Conservation (phyloP, 2,113 vertebrate species). For the Girardinichthys multiradiatus region DNA sequence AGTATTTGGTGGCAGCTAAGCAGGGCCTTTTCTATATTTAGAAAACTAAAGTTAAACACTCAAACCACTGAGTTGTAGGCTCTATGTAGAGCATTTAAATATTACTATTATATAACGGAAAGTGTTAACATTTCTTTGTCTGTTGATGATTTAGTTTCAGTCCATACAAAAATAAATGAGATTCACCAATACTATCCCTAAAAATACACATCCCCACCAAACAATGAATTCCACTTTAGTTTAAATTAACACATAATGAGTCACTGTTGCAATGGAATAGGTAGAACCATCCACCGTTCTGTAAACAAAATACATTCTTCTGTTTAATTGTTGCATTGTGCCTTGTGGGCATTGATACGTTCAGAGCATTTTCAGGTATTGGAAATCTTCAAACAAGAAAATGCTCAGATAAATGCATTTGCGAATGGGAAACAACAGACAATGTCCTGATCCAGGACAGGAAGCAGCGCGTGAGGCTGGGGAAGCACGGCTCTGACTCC, state of each 20-base stretch:
- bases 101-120: not conserved
- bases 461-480: too few relatives aligned
- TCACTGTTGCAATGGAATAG: not conserved
- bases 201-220: not conserved
- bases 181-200: not conserved
- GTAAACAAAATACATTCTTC: not conserved
- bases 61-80: too few relatives aligned
- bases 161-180: not conserved
- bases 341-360: not conserved
- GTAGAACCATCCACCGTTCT: not conserved
- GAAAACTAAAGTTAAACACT: too few relatives aligned
- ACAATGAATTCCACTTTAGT: not conserved
- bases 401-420: not conserved
- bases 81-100: too few relatives aligned
- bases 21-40: too few relatives aligned
- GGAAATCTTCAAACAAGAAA: not conserved
- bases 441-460: not conserved
- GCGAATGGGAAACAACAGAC: not conserved
- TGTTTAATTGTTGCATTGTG: not conserved
- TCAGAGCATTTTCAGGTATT: not conserved
- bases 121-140: not conserved
- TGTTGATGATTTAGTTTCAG: not conserved
- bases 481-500: too few relatives aligned
- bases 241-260: not conserved
- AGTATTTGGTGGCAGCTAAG: too few relatives aligned